A percentile compares a stretch with the other conserved stretches of the same genome.
These are phyloP conservation scores for Loris lydekkerianus DNA, from an alignment of 2,797 vertebrate species.

Conservation along the genomic window DNA sequence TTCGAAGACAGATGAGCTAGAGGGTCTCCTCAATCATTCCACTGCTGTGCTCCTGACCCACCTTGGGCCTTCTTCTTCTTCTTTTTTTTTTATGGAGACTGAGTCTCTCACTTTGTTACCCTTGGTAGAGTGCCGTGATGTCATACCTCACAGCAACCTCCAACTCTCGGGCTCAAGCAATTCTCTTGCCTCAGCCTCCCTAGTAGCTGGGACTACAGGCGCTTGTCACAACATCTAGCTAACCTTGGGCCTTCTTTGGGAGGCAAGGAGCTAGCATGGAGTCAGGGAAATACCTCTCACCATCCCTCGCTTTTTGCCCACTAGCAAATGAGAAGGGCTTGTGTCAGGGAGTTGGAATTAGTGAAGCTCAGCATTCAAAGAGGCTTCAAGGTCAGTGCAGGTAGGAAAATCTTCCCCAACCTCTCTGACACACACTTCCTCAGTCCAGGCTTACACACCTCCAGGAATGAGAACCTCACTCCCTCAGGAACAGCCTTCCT, in stretches of 20 bases:
- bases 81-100: no score
- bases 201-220: no score
- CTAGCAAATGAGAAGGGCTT: not conserved
- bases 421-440: not conserved
- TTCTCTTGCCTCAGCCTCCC: no score
- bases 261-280: not conserved
- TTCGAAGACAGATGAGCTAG: not conserved
- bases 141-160: no score
- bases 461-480: not conserved
- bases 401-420: not conserved
- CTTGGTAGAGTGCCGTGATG: no score
- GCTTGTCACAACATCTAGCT: no score
- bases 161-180: no score
- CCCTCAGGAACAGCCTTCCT: not conserved
- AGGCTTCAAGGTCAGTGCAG: not conserved
- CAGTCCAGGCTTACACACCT: not conserved
- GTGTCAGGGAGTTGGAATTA: not conserved
- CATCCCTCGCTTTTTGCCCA: not conserved
- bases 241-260: not conserved
- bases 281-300: not conserved
- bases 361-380: conserved; percentile 1
- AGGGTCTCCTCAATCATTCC: not conserved
- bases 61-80: not conserved
- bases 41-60: not conserved
- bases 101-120: no score